Base-by-base conservation (phyloP, 2,797 vertebrate species). In the Psittacula echo region DNA sequence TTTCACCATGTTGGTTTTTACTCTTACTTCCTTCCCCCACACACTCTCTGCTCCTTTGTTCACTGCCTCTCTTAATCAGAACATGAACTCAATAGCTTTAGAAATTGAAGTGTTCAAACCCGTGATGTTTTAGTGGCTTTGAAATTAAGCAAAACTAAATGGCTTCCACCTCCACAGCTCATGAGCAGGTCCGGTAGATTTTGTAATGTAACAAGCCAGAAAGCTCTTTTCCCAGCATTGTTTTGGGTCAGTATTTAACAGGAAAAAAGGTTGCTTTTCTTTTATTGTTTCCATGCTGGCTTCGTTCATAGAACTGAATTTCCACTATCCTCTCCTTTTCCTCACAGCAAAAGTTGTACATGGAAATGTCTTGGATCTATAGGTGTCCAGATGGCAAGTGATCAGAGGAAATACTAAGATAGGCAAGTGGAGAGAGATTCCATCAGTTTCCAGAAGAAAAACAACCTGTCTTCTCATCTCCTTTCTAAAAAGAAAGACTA, bases 11-110 rank as follows among this genome's bases (percentile, higher is more conserved):
- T 47, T 89, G 53, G 27, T 50, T 93, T 89, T 92, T 50, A 83
- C 68, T 72, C 50, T 88, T 92, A 58, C 70, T 7, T 81, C 13
- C 75, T 85, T 84, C 82, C 75, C 67, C 42, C 78, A 54, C 64
- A 81, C 13, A 24, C 20, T 77, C 51, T 87, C 71, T 79, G 53
- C 56, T 93, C 62, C 90, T 96, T 95, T 97, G 70, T 96, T 96
- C 65, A 20, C 68, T 75, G 9, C 24, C 42, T 92, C 61, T 91
- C 70, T 84, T 89, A 87, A 92, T 94, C 85, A 86, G 92, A 93
- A 88, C 23, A 54, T n/a, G 62, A 89, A 86, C 70, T 92, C 91
- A 80, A 39, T 56, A 75, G 50, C n/a, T 76, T 92, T 68, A 81
- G 54, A 87, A n/a, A 61, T 18, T 11, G 7, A 87, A 87, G 50